phyloP scores from a whole-genome alignment of 2,113 vertebrate species.

The Electrona antarctica region DNA sequence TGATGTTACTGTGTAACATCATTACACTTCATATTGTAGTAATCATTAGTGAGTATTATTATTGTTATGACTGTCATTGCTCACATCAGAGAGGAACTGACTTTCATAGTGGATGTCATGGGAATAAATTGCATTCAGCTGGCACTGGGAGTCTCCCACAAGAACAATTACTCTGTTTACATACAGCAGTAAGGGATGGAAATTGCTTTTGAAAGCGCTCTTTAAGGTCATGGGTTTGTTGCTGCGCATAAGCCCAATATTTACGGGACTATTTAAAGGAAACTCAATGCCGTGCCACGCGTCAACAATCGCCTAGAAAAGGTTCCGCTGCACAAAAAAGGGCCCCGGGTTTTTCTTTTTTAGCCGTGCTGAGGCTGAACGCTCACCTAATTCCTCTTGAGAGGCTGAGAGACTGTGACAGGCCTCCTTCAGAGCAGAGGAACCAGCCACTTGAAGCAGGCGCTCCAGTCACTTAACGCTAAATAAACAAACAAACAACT shows the following conservation, averaged over 20 bases:
- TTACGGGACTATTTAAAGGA: conserved; percentile 84
- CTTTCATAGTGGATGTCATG: conserved; percentile 47
- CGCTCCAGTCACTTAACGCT: conserved; percentile 57
- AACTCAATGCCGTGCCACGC: conserved; percentile 86
- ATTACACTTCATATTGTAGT: no score
- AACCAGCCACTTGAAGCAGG: conserved; percentile 48
- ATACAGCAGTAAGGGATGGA: conserved; percentile 78
- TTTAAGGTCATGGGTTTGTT: conserved; percentile 81
- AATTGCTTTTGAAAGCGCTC: conserved; percentile 82
- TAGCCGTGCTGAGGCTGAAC: conserved; percentile 81
- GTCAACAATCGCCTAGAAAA: conserved; percentile 84
- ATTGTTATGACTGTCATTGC: conserved; percentile 19
- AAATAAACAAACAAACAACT: conserved; percentile 67
- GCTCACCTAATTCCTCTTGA: conserved; percentile 79
- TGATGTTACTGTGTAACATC: neutral
- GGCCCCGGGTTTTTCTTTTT: conserved; percentile 49
- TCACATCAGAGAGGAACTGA: no score
- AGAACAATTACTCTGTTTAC: conserved; percentile 82
- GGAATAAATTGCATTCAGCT: conserved; percentile 64
- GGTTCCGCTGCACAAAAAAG: conserved; percentile 79
- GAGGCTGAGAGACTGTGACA: conserved; percentile 48
- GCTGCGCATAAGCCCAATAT: conserved; percentile 85
- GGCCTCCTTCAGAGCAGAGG: conserved; percentile 4
- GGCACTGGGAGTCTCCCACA: conserved; percentile 71
- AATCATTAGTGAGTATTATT: neutral